These are phyloP conservation scores for Sorex araneus DNA, from an alignment of 2,113 vertebrate species.

Conservation along the genomic window DNA sequence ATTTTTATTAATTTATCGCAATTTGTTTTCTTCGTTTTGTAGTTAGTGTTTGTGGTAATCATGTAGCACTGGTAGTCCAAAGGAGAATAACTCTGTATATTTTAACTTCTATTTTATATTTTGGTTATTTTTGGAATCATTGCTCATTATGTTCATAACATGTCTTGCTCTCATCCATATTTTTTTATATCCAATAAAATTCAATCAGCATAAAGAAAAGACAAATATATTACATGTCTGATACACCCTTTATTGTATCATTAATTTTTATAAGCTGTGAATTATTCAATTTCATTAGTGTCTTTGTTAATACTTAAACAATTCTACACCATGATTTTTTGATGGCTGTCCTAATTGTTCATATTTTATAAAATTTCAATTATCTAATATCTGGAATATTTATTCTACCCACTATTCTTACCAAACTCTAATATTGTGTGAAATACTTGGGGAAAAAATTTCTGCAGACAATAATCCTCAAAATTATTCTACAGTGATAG, in stretches of 20 bases:
- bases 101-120: conserved; percentile 22
- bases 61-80: background rate
- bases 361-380: conserved; percentile 29
- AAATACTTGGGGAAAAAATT: conserved; percentile 39
- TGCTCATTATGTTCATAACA: conserved; percentile 44
- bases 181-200: conserved; percentile 66
- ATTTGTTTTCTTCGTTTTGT: conserved; percentile 31
- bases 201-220: conserved; percentile 49
- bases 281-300: background rate
- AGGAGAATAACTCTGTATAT: background rate
- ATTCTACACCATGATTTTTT: conserved; percentile 17
- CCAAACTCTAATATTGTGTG: conserved; percentile 29
- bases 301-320: conserved; percentile 46
- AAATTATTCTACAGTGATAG: background rate
- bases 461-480: conserved; percentile 18
- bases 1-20: conserved; percentile 28
- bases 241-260: background rate
- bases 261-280: conserved; percentile 13
- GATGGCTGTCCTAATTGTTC: background rate
- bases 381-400: conserved; percentile 18
- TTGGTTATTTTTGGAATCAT: conserved; percentile 41
- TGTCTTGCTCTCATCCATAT: background rate
- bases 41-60: conserved; percentile 24
- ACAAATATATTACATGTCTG: background rate
- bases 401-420: conserved; percentile 22